Percentiles rank a stretch among this genome's conserved stretches.
Evolutionary conservation across 2,888 invertebrate genomes (phyloP).

Genomic region (Lasioglossum figueresi): DNA sequence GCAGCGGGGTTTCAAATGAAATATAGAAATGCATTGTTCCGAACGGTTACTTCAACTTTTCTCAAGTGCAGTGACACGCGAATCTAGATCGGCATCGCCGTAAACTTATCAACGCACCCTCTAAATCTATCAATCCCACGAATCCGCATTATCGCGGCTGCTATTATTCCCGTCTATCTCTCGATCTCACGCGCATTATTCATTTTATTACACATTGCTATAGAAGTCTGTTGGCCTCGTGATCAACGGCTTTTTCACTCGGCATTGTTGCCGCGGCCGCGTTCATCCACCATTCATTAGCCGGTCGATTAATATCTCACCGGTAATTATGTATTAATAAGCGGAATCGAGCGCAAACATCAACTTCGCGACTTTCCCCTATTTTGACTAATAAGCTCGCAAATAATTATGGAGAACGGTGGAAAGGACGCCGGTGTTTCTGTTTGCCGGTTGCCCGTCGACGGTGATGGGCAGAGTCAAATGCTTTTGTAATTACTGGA

Average conservation of each 20-base stretch:
- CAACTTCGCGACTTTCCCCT: constrained; percentile 34
- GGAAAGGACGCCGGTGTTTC: neutral
- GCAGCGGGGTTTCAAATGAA: neutral
- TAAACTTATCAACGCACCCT: neutral
- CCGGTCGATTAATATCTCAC: constrained; percentile 48
- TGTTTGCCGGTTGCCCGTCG: too few relatives aligned
- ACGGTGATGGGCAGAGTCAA: too few relatives aligned
- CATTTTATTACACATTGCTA: constrained; percentile 51
- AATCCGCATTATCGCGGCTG: constrained; percentile 29
- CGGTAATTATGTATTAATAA: constrained; percentile 56
- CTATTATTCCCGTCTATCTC: constrained; percentile 31
- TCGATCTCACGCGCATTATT: constrained; percentile 41
- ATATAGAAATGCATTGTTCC: neutral
- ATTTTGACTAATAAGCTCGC: constrained; percentile 36
- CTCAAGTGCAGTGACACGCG: neutral
- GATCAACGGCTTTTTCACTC: constrained; percentile 37
- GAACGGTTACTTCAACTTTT: neutral
- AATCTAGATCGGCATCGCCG: neutral
- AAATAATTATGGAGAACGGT: constrained; percentile 4
- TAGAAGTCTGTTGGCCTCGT: constrained; percentile 4
- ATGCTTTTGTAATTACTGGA: too few relatives aligned
- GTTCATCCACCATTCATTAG: constrained; percentile 43
- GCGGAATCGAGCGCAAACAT: constrained; percentile 36
- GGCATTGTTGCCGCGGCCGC: constrained; percentile 25
- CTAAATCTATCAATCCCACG: constrained; percentile 27